phyloP scores from a whole-genome alignment of 2,797 vertebrate genomes.

The Diceros bicornis region DNA sequence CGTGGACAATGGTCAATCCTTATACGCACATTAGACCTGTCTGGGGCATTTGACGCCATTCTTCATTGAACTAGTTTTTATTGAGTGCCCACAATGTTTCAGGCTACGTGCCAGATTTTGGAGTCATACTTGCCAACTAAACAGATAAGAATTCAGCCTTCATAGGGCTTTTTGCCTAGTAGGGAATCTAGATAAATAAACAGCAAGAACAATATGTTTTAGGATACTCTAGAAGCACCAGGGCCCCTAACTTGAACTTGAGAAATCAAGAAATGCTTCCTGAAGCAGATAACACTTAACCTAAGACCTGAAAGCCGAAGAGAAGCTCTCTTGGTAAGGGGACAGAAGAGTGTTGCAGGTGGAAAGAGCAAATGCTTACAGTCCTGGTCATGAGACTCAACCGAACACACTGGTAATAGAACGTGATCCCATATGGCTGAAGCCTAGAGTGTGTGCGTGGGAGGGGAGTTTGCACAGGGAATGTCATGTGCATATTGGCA shows the following conservation, averaged over 20 bases:
- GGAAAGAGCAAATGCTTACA: neutral
- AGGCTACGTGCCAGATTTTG: neutral
- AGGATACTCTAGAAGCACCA: neutral
- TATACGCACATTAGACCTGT: neutral
- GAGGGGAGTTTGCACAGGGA: neutral
- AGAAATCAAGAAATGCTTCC: neutral
- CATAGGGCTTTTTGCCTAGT: neutral
- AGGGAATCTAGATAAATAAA: neutral
- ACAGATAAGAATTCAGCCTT: neutral
- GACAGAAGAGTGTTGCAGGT: neutral
- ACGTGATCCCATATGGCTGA: neutral
- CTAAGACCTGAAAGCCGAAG: neutral
- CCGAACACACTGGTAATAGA: neutral
- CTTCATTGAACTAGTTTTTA: neutral
- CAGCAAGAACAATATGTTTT: neutral
- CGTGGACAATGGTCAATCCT: neutral
- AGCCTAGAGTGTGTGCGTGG: neutral
- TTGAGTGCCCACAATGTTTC: neutral
- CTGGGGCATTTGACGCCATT: neutral
- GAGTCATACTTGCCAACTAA: neutral
- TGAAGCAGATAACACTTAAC: neutral
- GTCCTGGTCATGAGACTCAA: neutral
- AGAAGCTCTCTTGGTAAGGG: neutral
- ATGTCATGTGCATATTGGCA: neutral
- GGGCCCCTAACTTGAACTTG: neutral